phyloP scores from a whole-genome alignment of 2,888 invertebrate species.

The Lacanobia oleracea region DNA sequence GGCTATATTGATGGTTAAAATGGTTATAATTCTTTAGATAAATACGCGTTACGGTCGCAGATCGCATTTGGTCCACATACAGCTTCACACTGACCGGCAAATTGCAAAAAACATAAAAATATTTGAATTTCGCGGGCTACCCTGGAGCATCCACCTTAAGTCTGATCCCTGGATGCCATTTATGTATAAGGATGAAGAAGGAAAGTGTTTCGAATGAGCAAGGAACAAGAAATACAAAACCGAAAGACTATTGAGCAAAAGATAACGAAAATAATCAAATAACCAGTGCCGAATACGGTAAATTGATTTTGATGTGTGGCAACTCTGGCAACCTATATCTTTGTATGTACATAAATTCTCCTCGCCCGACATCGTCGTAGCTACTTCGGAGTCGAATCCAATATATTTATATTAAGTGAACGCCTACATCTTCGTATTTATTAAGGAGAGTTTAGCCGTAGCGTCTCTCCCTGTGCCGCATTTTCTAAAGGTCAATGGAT shows the following conservation, averaged over 20 bases:
- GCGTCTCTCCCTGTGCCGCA: constrained; percentile 1
- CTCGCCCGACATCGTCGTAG: constrained; percentile 20
- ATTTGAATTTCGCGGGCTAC: no score
- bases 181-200: no score
- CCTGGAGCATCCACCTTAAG: no score
- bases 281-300: background rate
- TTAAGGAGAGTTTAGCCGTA: constrained; percentile 30
- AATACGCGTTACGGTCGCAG: no score
- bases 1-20: no score
- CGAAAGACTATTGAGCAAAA: background rate
- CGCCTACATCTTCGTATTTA: constrained; percentile 24
- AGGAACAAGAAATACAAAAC: background rate
- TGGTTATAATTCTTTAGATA: no score
- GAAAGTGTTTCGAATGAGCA: no score
- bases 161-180: background rate
- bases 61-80: no score
- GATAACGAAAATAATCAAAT: constrained; percentile 15
- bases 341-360: constrained; percentile 30
- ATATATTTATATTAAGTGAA: constrained; percentile 50
- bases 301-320: constrained; percentile 29
- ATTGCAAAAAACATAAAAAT: no score
- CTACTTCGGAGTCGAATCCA: constrained; percentile 38
- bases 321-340: background rate
- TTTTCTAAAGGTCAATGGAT: constrained; percentile 22
- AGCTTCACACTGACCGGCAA: no score